Conservation (phyloP, 1,140 invertebrate genomes). For the Drosophila pallidifrons region DNA sequence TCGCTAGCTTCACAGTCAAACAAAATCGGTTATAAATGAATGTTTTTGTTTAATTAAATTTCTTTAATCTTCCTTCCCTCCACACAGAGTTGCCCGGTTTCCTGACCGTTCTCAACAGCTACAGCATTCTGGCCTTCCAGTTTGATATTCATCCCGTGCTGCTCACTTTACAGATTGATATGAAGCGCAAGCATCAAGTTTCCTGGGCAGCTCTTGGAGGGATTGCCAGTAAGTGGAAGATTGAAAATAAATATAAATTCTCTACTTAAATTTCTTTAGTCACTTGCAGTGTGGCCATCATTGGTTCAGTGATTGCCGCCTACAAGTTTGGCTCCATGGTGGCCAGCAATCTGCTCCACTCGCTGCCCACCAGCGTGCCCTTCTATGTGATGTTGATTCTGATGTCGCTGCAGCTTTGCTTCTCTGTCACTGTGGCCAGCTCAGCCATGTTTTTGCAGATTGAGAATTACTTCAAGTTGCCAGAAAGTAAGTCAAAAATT, state of each 20-base stretch:
- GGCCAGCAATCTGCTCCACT: slow-evolving; percentile 86
- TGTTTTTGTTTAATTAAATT: neutral
- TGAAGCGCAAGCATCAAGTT: slow-evolving; percentile 89
- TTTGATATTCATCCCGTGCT: slow-evolving; percentile 93
- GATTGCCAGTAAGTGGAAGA: slow-evolving; percentile 87
- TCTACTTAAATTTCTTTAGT: slow-evolving; percentile 73
- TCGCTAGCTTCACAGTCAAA: no score
- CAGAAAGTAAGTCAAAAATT: slow-evolving; percentile 85
- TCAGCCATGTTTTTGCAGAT: slow-evolving; percentile 91
- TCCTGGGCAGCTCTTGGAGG: slow-evolving; percentile 88
- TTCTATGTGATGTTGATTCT: slow-evolving; percentile 88
- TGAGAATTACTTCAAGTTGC: slow-evolving; percentile 87
- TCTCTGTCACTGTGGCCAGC: slow-evolving; percentile 91
- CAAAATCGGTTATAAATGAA: no score
- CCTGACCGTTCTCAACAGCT: slow-evolving; percentile 86
- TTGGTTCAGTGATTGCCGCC: slow-evolving; percentile 88
- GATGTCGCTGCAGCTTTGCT: slow-evolving; percentile 90
- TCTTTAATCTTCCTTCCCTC: neutral
- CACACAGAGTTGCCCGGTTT: slow-evolving; percentile 76
- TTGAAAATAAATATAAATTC: no score
- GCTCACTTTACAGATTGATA: slow-evolving; percentile 92
- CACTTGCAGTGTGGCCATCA: slow-evolving; percentile 87
- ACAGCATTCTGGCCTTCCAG: slow-evolving; percentile 89
- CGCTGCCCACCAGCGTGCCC: slow-evolving; percentile 87
- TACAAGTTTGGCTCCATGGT: slow-evolving; percentile 87